Evolutionary conservation across 1,140 invertebrate genomes (phyloP), one percentile per base, ranked within the genome.

Genomic region (Drosophila ohnishii): DNA sequence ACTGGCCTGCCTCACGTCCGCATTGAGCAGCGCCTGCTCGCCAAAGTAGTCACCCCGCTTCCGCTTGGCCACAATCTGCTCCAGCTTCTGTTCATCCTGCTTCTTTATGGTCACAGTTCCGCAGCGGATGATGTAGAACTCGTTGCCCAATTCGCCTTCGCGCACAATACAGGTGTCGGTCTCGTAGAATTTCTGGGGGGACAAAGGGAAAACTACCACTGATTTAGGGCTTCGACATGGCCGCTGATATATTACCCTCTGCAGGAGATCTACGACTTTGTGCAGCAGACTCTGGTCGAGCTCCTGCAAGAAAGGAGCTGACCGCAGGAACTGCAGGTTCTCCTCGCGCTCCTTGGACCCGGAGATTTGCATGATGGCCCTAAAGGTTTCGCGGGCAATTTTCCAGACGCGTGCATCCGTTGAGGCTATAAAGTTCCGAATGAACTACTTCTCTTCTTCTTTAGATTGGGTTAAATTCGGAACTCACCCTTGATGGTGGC

Each of bases 101-200:
- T 96, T 95, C 1, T 94, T 96, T 57, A 97, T 95, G 57, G 95
- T 94, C 28, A 98, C 97, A 70, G 95, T 96, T 13, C 98, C 98
- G 19, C 96, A 96, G 63, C 97, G 95, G 66, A 99, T 98, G 64
- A 99, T 98, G 90, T 97, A 99, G 92, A 99, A 99, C 78, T 98
- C 98, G 91, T 99, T 97, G 5, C 98, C 98, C 62, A 94, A 94
- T 50, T 98, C 97, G 0, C 98, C 98, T 92, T 99, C 97, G 9
- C 96, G 93, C n/a, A 99, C 95, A 65, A 99, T 98, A 75, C 95
- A 95, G 1, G 96, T 96, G 9, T 96, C 97, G 22, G 96, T 94
- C 51, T 95, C 94, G 91, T 97, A 99, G 59, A 91, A 91, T 91
- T 90, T 91, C 90, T 91, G 19, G 3, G 22, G 7, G 4, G 2